Percentiles rank a stretch among this genome's conserved stretches.
Conservation (phyloP, 2,888 invertebrate genomes). For the Amiota mariae region DNA sequence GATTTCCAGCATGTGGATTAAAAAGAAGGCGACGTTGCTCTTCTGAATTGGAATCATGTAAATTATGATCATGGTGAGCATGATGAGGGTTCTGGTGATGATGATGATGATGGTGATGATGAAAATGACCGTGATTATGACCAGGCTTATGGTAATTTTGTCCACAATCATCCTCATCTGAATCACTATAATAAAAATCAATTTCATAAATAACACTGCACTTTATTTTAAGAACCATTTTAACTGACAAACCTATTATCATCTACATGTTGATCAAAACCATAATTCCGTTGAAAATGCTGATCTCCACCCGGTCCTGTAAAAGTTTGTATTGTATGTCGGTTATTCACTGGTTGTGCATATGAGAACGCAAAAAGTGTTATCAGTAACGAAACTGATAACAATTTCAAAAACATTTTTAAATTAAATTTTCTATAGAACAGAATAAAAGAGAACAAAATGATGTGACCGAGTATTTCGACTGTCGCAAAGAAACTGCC, state of each 20-base stretch:
- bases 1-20: too few species aligned
- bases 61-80: not conserved
- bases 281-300: not conserved
- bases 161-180: not conserved
- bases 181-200: not conserved
- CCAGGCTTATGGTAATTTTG: not conserved
- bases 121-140: not conserved
- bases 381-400: constrained; percentile 52
- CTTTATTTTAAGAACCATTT: not conserved
- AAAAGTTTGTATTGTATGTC: constrained; percentile 40
- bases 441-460: too few species aligned
- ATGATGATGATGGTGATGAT: not conserved
- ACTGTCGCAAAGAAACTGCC: too few species aligned
- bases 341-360: constrained; percentile 34
- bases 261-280: not conserved
- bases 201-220: not conserved
- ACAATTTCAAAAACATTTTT: constrained; percentile 41
- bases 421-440: not conserved
- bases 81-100: not conserved
- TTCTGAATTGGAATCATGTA: too few species aligned
- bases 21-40: too few species aligned
- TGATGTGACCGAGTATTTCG: too few species aligned
- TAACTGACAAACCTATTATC: not conserved
- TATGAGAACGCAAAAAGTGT: constrained; percentile 46
- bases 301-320: constrained; percentile 9